Conservation (phyloP, 23 tunicate genomes). For the Trididemnum nubilum region DNA sequence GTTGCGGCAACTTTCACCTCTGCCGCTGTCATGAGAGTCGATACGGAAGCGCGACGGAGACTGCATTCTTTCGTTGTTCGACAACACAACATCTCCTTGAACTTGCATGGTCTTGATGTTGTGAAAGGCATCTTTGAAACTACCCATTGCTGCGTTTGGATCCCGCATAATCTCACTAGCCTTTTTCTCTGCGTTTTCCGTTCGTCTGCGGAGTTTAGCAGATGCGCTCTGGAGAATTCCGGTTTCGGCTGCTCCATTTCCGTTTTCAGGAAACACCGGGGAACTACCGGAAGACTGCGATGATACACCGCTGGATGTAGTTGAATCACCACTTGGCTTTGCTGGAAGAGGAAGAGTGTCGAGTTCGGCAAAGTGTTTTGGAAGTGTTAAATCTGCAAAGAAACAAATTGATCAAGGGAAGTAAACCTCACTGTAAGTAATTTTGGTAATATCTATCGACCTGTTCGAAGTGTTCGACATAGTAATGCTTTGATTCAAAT, state of each 20-base stretch:
- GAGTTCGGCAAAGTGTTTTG: conserved; percentile 1
- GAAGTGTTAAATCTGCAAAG: conserved; percentile 5
- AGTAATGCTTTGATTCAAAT: no score
- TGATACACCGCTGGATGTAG: neutral
- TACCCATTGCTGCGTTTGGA: neutral
- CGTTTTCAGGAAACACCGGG: conserved; percentile 8
- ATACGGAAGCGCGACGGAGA: conserved; percentile 33
- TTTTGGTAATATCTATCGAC: no score
- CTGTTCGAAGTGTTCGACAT: no score
- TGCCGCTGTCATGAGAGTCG: conserved; percentile 87
- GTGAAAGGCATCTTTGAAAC: neutral
- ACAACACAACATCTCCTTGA: neutral
- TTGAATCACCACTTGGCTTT: neutral
- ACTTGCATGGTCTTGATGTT: neutral
- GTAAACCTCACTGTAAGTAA: no score
- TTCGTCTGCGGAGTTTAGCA: conserved; percentile 53
- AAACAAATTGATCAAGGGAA: no score
- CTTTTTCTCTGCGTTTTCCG: conserved; percentile 28
- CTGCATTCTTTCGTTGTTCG: neutral
- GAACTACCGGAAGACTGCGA: conserved; percentile 20
- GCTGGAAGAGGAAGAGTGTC: conserved; percentile 3
- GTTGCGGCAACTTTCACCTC: conserved; percentile 83
- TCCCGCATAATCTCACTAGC: conserved; percentile 70
- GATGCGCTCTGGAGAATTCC: conserved; percentile 49
- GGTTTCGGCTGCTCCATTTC: conserved; percentile 61